A percentile compares a stretch with the other conserved stretches of the same genome.
These are phyloP conservation scores for Myiothlypis coronata DNA, from an alignment of 2,797 vertebrate genomes.

Conservation along the genomic window DNA sequence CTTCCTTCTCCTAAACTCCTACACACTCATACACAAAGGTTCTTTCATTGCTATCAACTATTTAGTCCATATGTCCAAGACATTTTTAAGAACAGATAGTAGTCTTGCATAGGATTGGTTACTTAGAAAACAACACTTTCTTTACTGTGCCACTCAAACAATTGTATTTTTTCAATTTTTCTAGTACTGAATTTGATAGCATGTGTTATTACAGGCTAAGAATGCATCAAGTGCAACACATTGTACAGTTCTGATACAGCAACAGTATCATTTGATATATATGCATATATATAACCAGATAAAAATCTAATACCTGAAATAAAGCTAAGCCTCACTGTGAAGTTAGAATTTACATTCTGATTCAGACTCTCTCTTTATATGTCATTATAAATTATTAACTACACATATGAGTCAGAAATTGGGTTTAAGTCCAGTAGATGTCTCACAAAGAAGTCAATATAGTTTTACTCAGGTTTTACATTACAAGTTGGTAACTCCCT, in stretches of 20 bases:
- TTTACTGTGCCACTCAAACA: background rate
- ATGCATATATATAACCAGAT: background rate
- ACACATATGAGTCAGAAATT: background rate
- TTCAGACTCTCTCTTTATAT: background rate
- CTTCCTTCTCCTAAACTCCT: slow-evolving; percentile 18
- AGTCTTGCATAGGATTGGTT: background rate
- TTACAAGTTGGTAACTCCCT: background rate
- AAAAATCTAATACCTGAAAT: background rate
- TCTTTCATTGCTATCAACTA: background rate
- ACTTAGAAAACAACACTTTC: background rate
- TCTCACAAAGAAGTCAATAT: background rate
- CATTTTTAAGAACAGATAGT: background rate
- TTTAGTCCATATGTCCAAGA: slow-evolving; percentile 1
- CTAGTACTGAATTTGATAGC: background rate
- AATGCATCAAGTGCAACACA: background rate
- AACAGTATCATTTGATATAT: background rate
- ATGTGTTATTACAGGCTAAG: background rate
- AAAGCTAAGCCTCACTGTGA: background rate
- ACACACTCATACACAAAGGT: slow-evolving; percentile 18
- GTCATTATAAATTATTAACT: background rate
- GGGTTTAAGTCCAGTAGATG: background rate
- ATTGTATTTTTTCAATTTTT: background rate
- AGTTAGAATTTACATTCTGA: background rate
- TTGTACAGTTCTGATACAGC: background rate
- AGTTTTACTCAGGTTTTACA: background rate